Evolutionary conservation across 2,113 vertebrate genomes (phyloP), one percentile per base, ranked within the genome.

Genomic region (Dipodomys ordii): DNA sequence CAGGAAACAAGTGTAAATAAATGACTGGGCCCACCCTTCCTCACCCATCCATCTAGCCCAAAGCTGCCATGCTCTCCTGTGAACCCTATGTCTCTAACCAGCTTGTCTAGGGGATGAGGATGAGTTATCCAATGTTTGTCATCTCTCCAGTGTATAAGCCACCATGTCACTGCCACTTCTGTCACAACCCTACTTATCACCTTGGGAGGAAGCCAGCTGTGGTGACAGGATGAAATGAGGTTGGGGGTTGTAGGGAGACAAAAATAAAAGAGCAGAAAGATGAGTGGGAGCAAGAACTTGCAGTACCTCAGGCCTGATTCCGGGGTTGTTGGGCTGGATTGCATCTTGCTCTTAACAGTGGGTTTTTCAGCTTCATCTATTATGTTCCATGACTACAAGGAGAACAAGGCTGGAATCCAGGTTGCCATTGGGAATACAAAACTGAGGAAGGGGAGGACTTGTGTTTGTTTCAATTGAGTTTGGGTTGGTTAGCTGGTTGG

Each of bases 321-420:
- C 27, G 9, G 15, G 15, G 2, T 3, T 44, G 53, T 57, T 28
- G 3, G 8, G 44, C 57, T 62, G 4, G 5, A n/a, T 11, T 16
- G 4, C 15, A 3, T 23, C 35, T 35, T 1, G 2, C 8, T 32
- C 19, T 79, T 20, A 27, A 28, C n/a, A n/a, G 5, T 4, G n/a
- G 23, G 20, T 25, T 28, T 23, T 28, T 71, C 62, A 57, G 49
- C 23, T 73, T 27, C 6, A 2, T 2, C 20, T 15, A 81, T 1
- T 22, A 44, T n/a, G 22, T 35, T 85, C 69, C 81, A 28, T 7
- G 11, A 71, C 89, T 89, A 44, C 28, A 89, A 86, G 76, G 69
- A 86, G 83, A 82, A 89, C 22, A 28, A 60, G 92, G 44, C 71
- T 60, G 44, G 30, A 83, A 72, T 72, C 25, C 23, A 73, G 76